Evolutionary conservation across 2,888 invertebrate genomes (phyloP), one percentile per base, ranked within the genome.

Genomic region (Cyclophora albipunctata): DNA sequence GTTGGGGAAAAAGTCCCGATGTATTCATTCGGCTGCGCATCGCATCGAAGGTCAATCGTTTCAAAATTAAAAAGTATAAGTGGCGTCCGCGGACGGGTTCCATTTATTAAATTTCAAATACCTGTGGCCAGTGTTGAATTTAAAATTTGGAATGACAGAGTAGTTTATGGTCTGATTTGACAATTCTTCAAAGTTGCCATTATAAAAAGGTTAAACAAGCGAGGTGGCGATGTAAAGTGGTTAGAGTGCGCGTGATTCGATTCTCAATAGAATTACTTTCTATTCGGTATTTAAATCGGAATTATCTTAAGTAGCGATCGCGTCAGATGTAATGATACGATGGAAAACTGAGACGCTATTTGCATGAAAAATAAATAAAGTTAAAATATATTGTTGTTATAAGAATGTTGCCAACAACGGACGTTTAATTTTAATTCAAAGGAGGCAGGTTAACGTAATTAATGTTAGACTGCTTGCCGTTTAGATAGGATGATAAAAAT

Each of bases 21-120:
- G 76, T 79, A 81, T 85, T 78, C 81, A 84, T 84, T 76, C 77
- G 78, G 37, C 37, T 2, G 4, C 37, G 74, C 77, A 74, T 71
- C 67, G 78, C 72, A 77, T 70, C 81, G 84, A 86, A 86, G 87
- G 85, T 84, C 85, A 79, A 73, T 69, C 75, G 74, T 81, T 83
- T 80, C 80, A 78, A 82, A 84, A 86, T 87, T 86, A 87, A 87
- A 87, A 88, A 87, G 87, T 88, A 85, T 86, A 87, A 88, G 76
- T 60, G 78, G 77, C 67, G 67, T 74, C 69, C 72, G 65, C 73
- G 77, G 73, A 74, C 62, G 58, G 56, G 59, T 59, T 60, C 53
- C 60, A 71, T 79, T 81, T 84, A 84, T 84, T 84, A 84, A 84
- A 85, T 86, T 86, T 87, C 84, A 85, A 84, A 87, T 87, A 82